phyloP scores from a whole-genome alignment of 2,888 invertebrate genomes.

The Tupiocoris notatus region DNA sequence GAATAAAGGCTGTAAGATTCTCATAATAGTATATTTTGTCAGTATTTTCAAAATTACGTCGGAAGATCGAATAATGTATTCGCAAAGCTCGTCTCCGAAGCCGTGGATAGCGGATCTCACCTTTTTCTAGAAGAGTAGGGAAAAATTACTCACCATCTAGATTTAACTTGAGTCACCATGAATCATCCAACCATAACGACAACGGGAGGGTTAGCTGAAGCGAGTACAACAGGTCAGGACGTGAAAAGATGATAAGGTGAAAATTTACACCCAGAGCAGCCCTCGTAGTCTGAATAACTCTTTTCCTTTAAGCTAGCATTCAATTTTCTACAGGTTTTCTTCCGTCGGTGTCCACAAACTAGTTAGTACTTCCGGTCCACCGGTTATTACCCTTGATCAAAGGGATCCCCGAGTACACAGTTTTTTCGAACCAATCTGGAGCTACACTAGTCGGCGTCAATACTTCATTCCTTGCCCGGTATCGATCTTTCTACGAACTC shows the following conservation, averaged over 20 bases:
- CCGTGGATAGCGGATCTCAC: too few species aligned
- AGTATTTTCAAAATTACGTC: too few species aligned
- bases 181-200: too few species aligned
- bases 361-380: neutral
- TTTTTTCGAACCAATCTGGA: neutral
- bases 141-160: too few species aligned
- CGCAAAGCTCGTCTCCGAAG: too few species aligned
- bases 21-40: too few species aligned
- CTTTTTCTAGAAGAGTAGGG: too few species aligned
- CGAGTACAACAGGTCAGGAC: neutral
- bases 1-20: too few species aligned
- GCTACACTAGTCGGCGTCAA: neutral
- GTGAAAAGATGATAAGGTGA: neutral
- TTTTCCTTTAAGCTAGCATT: neutral
- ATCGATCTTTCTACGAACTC: neutral
- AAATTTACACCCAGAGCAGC: neutral
- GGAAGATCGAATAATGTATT: too few species aligned
- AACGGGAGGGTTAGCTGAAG: too few species aligned
- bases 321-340: neutral
- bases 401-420: neutral
- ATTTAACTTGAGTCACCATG: too few species aligned
- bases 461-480: neutral
- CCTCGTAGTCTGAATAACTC: too few species aligned
- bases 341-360: neutral
- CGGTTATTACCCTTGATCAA: conserved; percentile 1